Conservation (phyloP, 2,113 vertebrate species). For the Bufo bufo region DNA sequence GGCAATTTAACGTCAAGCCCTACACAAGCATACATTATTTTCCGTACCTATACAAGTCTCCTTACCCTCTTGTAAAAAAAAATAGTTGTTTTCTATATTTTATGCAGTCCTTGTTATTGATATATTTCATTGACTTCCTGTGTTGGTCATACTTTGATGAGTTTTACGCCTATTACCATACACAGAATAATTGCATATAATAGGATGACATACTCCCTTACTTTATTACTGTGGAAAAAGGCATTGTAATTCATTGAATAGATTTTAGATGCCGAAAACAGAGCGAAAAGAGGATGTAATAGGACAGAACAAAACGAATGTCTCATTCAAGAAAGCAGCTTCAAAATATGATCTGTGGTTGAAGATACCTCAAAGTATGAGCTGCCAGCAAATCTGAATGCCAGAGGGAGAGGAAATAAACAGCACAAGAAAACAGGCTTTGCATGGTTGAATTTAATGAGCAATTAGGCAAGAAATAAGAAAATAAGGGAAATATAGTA, state of each 20-base stretch:
- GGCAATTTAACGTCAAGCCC: constrained; percentile 13
- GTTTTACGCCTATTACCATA: constrained; percentile 34
- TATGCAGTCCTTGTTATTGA: not conserved
- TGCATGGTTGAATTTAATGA: constrained; percentile 56
- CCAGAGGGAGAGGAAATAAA: constrained; percentile 48
- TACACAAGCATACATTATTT: not conserved
- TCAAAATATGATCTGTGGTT: constrained; percentile 56
- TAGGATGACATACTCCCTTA: constrained; percentile 30
- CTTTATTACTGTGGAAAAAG: constrained; percentile 30
- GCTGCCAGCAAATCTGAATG: constrained; percentile 48
- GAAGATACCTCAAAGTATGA: constrained; percentile 52
- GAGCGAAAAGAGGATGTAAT: constrained; percentile 43
- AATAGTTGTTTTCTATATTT: not conserved
- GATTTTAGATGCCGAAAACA: constrained; percentile 32
- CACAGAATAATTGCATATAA: constrained; percentile 48
- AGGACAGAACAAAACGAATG: constrained; percentile 53
- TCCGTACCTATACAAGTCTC: not conserved
- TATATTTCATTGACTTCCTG: not conserved
- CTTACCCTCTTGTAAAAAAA: not conserved
- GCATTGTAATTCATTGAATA: constrained; percentile 51
- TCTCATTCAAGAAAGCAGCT: constrained; percentile 54
- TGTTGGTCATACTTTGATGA: not conserved
- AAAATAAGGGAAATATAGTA: constrained; percentile 26
- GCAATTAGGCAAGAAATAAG: constrained; percentile 50
- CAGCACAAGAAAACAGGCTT: constrained; percentile 37